Evolutionary conservation across 2,797 vertebrate genomes (phyloP).

Genomic region (Anomalospiza imberbis): DNA sequence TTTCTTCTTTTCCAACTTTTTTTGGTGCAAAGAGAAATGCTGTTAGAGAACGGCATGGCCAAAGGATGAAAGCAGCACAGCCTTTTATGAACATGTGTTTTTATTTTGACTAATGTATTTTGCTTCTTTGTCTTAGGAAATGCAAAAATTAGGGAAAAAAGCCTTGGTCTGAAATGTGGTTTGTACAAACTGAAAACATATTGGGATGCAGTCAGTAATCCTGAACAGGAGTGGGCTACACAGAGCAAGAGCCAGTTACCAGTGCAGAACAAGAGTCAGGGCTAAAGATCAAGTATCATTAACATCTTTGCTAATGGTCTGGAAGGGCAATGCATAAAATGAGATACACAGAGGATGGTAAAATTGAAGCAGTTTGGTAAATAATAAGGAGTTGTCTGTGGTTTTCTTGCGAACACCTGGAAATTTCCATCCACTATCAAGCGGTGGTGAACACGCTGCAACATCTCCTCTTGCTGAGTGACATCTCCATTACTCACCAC

Average conservation of each 20-base stretch:
- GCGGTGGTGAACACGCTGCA: not conserved
- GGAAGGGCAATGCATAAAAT: not conserved
- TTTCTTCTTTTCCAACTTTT: conserved; percentile 1
- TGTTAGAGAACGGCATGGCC: not conserved
- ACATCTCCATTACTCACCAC: conserved; percentile 26
- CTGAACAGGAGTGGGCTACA: not conserved
- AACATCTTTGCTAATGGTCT: not conserved
- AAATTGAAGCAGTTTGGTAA: not conserved
- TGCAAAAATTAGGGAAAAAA: not conserved
- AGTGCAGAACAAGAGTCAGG: not conserved
- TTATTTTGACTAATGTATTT: conserved; percentile 42
- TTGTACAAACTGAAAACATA: conserved; percentile 43
- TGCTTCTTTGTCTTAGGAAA: conserved; percentile 57
- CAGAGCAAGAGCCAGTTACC: not conserved
- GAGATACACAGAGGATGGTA: not conserved
- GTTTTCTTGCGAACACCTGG: not conserved
- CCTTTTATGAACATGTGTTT: conserved; percentile 38
- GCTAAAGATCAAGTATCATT: not conserved
- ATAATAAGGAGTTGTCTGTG: not conserved
- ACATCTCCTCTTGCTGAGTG: not conserved
- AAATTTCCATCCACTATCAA: conserved; percentile 9
- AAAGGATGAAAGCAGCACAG: not conserved
- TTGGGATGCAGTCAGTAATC: conserved; percentile 19
- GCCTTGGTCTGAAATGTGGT: not conserved
- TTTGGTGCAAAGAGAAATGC: not conserved